A percentile compares a stretch with the other conserved stretches of the same genome.
Evolutionary conservation across 2,113 vertebrate species (phyloP).

Genomic region (Dendropsophus ebraccatus): DNA sequence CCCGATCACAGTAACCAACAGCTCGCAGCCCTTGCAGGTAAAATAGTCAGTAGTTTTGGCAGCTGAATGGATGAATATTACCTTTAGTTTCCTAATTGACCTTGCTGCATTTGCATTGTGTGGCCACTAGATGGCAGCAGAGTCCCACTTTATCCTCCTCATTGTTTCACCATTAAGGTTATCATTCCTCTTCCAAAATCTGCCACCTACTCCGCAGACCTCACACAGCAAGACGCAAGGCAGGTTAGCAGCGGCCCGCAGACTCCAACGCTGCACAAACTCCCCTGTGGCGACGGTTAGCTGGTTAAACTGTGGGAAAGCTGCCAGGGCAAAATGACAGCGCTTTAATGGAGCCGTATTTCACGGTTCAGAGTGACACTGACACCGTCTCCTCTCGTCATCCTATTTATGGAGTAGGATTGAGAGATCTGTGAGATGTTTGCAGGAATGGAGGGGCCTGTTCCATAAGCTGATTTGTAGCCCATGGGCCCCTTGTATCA

Average conservation of each 20-base stretch:
- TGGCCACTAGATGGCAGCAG: slow-evolving; percentile 45
- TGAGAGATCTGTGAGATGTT: slow-evolving; percentile 25
- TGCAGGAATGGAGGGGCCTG: slow-evolving; percentile 11
- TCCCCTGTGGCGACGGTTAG: slow-evolving; percentile 25
- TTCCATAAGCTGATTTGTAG: slow-evolving; percentile 39
- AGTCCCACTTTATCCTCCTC: neutral
- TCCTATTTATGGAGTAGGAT: slow-evolving; percentile 46
- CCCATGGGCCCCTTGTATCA: neutral
- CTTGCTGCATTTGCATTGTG: neutral
- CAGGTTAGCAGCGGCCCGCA: slow-evolving; percentile 5
- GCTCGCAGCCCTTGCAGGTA: no score
- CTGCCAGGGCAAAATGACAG: slow-evolving; percentile 46
- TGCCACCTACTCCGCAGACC: slow-evolving; percentile 9
- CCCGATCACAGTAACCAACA: no score
- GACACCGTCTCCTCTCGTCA: slow-evolving; percentile 28
- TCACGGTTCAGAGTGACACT: slow-evolving; percentile 46
- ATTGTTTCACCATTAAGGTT: neutral
- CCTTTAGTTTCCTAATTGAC: neutral
- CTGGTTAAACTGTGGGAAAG: slow-evolving; percentile 48
- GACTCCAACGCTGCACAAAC: neutral
- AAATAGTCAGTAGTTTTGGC: neutral
- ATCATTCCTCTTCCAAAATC: slow-evolving; percentile 15
- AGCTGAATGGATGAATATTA: neutral
- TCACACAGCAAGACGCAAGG: neutral
- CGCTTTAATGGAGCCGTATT: slow-evolving; percentile 56